Percentiles rank a stretch among this genome's conserved stretches.
phyloP scores from a whole-genome alignment of 2,888 invertebrate genomes.

The Drosophila rellima region DNA sequence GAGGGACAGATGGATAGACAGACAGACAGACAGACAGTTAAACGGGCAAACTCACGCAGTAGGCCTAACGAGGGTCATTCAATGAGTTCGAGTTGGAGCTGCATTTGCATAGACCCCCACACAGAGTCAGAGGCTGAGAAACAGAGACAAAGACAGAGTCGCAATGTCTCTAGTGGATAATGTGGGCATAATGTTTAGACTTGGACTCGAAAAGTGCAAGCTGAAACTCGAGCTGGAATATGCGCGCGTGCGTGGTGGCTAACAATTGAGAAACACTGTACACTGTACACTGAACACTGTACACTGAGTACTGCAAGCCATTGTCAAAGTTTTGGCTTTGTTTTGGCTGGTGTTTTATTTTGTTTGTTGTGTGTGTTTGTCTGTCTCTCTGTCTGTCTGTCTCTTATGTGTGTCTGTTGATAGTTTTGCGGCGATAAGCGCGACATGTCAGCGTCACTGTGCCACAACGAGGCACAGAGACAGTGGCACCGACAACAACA shows the following conservation, averaged over 20 bases:
- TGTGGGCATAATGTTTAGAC: conserved; percentile 72
- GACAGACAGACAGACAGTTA: conserved; percentile 38
- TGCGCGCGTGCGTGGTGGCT: conserved; percentile 83
- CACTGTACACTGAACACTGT: conserved; percentile 62
- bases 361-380: conserved; percentile 34
- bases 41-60: conserved; percentile 48
- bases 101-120: conserved; percentile 76
- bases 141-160: background rate
- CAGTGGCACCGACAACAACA: conserved; percentile 28
- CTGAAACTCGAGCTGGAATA: conserved; percentile 72
- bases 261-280: conserved; percentile 80
- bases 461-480: conserved; percentile 25
- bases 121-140: conserved; percentile 41
- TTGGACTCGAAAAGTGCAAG: conserved; percentile 24
- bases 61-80: conserved; percentile 79
- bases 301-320: conserved; percentile 32
- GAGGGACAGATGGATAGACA: background rate
- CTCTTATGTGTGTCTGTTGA: conserved; percentile 65
- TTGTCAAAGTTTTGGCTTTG: conserved; percentile 49
- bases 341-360: conserved; percentile 26
- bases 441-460: conserved; percentile 80
- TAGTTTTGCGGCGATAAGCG: conserved; percentile 81
- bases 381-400: conserved; percentile 30
- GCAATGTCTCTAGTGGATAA: conserved; percentile 54
- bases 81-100: conserved; percentile 64